Evolutionary conservation across 1,140 invertebrate genomes (phyloP), one percentile per base, ranked within the genome.

Genomic region (Schlechtendalia chinensis): DNA sequence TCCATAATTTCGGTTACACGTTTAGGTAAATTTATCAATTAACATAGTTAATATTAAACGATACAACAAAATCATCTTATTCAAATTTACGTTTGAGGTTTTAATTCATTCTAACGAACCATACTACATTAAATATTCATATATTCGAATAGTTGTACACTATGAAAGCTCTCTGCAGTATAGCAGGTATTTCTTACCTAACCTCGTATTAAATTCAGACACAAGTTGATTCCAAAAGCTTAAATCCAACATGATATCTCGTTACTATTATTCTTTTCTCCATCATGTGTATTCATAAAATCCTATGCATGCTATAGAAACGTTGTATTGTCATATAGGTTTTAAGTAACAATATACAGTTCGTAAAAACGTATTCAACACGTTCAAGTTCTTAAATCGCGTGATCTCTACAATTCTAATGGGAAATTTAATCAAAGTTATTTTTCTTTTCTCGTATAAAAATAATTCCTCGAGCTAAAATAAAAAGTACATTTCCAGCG

Each of bases 31-130:
- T 67, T 67, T 67, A 22, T 45, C 32, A 45, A 67, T 67, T 67
- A 45, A 45, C 32, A 45, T 45, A 67, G 11, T 45, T 14, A 45
- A 39, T 39, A 14, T 67, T 3, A 65, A 17, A 39, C 39, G 12
- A 45, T 45, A 14, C n/a, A 45, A 67, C 19, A 16, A 67, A 67
- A 67, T 67, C n/a, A 22, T 39, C 63, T 67, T 67, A 67, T 67
- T 67, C 4, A 67, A 67, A 67, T 67, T 45, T 45, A 22, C 11
- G 11, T 67, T 22, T 12, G 45, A 45, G 11, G 32, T 67, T 67
- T 67, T 67, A 67, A 67, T 67, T 45, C 39, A 47, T 67, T 45
- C 39, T 32, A 14, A 67, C n/a, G n/a, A 24, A 47, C n/a, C n/a
- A 67, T 16, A 6, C 12, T 16, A 22, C 32, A 67, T 67, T 67